Evolutionary conservation across 2,797 vertebrate genomes (phyloP).

Genomic region (Acrossocheilus fasciatus): DNA sequence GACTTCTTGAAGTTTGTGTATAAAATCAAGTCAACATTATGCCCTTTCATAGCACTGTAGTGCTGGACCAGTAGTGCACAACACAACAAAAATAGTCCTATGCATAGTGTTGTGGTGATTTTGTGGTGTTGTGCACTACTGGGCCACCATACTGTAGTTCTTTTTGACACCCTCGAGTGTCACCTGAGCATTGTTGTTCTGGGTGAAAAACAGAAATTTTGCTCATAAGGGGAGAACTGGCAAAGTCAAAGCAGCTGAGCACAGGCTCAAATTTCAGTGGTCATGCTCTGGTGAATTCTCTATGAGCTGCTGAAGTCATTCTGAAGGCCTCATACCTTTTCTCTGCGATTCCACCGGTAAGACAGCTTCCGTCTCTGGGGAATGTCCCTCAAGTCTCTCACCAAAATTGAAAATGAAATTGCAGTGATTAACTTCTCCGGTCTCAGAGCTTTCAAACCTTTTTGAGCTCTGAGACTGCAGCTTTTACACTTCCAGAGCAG

Average conservation of each 20-base stretch:
- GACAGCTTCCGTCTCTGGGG: constrained; percentile 24
- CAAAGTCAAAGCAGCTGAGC: not conserved
- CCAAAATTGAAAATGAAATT: constrained; percentile 43
- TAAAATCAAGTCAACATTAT: constrained; percentile 29
- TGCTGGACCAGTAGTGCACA: too few relatives aligned
- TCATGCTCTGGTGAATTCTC: constrained; percentile 6
- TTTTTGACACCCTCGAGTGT: constrained; percentile 21
- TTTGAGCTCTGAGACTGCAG: constrained; percentile 10
- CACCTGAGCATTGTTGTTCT: not conserved
- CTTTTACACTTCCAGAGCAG: constrained; percentile 9
- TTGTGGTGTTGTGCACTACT: not conserved
- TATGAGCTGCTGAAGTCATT: constrained; percentile 8
- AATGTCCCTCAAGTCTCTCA: constrained; percentile 27
- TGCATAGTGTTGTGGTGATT: not conserved
- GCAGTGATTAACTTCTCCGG: constrained; percentile 34
- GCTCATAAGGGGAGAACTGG: not conserved
- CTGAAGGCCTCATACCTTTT: constrained; percentile 27
- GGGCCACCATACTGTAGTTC: not conserved
- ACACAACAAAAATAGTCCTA: too few relatives aligned
- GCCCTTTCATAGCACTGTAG: constrained; percentile 21
- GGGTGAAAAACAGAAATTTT: not conserved
- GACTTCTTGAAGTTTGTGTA: constrained; percentile 25
- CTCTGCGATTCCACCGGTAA: not conserved
- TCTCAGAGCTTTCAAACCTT: constrained; percentile 7
- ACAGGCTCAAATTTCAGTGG: constrained; percentile 14